These are phyloP conservation scores for Epinotia ramella DNA, from an alignment of 2,888 invertebrate genomes.

Conservation along the genomic window DNA sequence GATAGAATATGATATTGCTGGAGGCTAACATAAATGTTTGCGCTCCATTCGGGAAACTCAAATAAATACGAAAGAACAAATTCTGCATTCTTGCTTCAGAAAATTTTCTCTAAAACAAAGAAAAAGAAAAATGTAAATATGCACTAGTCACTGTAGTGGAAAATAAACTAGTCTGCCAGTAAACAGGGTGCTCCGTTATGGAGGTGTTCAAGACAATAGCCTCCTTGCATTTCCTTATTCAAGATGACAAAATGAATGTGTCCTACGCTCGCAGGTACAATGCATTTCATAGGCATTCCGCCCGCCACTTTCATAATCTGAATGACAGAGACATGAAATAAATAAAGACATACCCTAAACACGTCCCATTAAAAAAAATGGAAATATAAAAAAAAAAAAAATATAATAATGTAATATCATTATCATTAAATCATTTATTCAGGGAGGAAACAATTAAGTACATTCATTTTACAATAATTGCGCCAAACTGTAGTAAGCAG, in stretches of 20 bases:
- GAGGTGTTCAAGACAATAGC: conserved; percentile 1
- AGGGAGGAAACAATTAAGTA: too few relatives aligned
- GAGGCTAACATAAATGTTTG: conserved; percentile 22
- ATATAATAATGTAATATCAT: too few relatives aligned
- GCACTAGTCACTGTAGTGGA: conserved; percentile 68
- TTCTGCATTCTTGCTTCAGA: conserved; percentile 32
- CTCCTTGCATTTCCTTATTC: background rate
- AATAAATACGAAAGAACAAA: conserved; percentile 33
- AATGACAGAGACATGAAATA: background rate
- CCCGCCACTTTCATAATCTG: background rate
- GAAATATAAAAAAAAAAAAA: too few relatives aligned
- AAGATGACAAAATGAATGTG: background rate
- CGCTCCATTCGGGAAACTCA: conserved; percentile 27
- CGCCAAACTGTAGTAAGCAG: too few relatives aligned
- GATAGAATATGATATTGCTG: background rate
- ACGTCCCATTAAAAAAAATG: background rate
- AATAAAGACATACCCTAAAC: background rate
- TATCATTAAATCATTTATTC: too few relatives aligned
- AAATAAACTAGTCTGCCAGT: conserved; percentile 69
- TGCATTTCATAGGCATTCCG: background rate
- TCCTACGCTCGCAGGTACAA: background rate
- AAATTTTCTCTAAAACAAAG: conserved; percentile 47
- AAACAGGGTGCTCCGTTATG: conserved; percentile 35
- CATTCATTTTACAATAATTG: too few relatives aligned
- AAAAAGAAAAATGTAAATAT: conserved; percentile 66